These are phyloP conservation scores for Helogale parvula DNA, from an alignment of 2,113 vertebrate genomes.

Conservation along the genomic window DNA sequence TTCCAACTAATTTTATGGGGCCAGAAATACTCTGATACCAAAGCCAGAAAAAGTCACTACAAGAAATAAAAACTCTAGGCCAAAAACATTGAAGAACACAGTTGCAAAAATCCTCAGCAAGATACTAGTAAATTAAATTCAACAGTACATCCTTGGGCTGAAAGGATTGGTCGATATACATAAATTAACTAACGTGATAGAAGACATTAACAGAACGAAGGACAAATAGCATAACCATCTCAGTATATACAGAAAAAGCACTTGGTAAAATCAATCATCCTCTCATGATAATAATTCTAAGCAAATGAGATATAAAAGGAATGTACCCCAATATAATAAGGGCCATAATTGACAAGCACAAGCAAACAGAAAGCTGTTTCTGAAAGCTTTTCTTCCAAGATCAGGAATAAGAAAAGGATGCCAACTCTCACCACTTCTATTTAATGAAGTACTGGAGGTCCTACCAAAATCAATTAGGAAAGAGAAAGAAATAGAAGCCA, in stretches of 20 bases:
- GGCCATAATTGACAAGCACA: not conserved
- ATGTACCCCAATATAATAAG: not conserved
- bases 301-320: not conserved
- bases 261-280: not conserved
- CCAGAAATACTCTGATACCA: not conserved
- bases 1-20: not conserved
- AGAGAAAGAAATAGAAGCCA: not conserved
- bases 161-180: not conserved
- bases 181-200: not conserved
- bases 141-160: not conserved
- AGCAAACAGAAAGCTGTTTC: not conserved
- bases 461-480: not conserved
- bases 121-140: too few relatives aligned
- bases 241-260: not conserved
- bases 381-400: not conserved
- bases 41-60: not conserved
- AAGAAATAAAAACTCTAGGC: not conserved
- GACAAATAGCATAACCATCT: not conserved
- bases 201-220: not conserved
- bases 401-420: not conserved
- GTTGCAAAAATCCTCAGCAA: not conserved
- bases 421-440: not conserved
- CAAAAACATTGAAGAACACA: not conserved
- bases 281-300: not conserved
- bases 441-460: not conserved